phyloP scores from a whole-genome alignment of 2,888 invertebrate species.

The Amphipoea lucens region DNA sequence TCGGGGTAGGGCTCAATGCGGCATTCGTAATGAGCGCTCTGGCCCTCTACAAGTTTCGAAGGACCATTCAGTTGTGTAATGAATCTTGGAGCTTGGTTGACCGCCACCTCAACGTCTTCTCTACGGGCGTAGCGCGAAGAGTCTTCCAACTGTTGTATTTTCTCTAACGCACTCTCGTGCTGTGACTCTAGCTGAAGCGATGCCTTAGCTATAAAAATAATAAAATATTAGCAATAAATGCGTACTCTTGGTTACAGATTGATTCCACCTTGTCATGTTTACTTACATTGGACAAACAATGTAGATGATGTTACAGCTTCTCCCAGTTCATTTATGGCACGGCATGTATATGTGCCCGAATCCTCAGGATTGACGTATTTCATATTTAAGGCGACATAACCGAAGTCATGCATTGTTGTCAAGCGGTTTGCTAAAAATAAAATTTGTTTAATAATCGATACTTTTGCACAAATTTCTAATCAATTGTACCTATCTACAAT shows the following conservation, averaged over 20 bases:
- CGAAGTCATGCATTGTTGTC: slow-evolving; percentile 99
- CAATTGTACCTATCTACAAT: not conserved
- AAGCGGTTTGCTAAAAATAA: slow-evolving; percentile 93
- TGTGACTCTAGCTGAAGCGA: slow-evolving; percentile 96
- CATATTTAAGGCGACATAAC: slow-evolving; percentile 98
- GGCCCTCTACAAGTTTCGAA: slow-evolving; percentile 95
- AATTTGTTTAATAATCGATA: not conserved
- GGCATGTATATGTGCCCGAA: slow-evolving; percentile 98
- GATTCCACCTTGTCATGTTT: slow-evolving; percentile 10
- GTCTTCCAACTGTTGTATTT: slow-evolving; percentile 96
- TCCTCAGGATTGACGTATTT: slow-evolving; percentile 98
- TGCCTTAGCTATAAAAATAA: slow-evolving; percentile 92
- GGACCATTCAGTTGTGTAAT: slow-evolving; percentile 96
- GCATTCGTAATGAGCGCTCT: slow-evolving; percentile 98
- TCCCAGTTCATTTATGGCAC: slow-evolving; percentile 97
- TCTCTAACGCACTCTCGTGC: slow-evolving; percentile 96
- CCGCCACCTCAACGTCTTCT: slow-evolving; percentile 94
- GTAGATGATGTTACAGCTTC: slow-evolving; percentile 98
- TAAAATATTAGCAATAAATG: not conserved
- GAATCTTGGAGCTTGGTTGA: slow-evolving; percentile 96
- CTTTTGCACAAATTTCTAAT: not conserved
- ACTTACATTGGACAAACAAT: slow-evolving; percentile 95
- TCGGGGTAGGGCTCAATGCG: slow-evolving; percentile 98
- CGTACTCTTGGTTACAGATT: not conserved
- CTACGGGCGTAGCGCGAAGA: slow-evolving; percentile 94